phyloP scores from a whole-genome alignment of 2,113 vertebrate species.

The Gasterosteus nipponicus region DNA sequence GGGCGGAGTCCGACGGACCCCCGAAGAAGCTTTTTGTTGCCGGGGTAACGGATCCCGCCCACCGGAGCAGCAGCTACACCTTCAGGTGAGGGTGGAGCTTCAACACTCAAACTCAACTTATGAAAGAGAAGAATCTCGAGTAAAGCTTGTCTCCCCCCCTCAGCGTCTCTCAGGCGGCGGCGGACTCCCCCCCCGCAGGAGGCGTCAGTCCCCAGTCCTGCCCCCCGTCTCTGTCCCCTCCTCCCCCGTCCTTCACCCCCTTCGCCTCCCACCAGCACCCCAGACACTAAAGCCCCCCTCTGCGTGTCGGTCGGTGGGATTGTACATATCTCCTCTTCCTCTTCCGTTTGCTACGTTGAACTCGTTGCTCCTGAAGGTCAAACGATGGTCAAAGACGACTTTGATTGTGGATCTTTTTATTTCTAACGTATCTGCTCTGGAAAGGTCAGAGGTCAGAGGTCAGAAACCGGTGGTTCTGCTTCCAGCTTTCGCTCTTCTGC shows the following conservation, averaged over 20 bases:
- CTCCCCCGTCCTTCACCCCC: constrained; percentile 71
- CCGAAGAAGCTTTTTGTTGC: constrained; percentile 87
- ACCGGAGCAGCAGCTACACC: constrained; percentile 77
- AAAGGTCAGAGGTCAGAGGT: no score
- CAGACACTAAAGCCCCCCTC: constrained; percentile 45
- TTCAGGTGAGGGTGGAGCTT: constrained; percentile 71
- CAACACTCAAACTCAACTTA: no score
- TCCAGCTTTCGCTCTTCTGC: no score
- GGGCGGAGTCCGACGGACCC: constrained; percentile 83
- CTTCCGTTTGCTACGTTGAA: no score
- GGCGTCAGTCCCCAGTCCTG: constrained; percentile 61
- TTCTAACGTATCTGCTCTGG: no score
- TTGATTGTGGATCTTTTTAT: no score
- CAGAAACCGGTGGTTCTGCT: no score
- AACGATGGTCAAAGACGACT: no score
- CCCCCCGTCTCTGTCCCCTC: constrained; percentile 63
- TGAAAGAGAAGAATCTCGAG: background rate
- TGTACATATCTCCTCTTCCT: no score
- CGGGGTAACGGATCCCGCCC: constrained; percentile 79
- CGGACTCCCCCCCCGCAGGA: constrained; percentile 66
- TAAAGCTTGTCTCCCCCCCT: background rate
- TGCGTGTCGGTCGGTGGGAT: no score
- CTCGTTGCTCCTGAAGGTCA: no score
- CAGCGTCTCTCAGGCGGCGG: constrained; percentile 77
- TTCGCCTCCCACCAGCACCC: constrained; percentile 74